Percentiles rank a stretch among this genome's conserved stretches.
Conservation (phyloP, 92 coral and sea anemone species). For the Heliopora coerulea region DNA sequence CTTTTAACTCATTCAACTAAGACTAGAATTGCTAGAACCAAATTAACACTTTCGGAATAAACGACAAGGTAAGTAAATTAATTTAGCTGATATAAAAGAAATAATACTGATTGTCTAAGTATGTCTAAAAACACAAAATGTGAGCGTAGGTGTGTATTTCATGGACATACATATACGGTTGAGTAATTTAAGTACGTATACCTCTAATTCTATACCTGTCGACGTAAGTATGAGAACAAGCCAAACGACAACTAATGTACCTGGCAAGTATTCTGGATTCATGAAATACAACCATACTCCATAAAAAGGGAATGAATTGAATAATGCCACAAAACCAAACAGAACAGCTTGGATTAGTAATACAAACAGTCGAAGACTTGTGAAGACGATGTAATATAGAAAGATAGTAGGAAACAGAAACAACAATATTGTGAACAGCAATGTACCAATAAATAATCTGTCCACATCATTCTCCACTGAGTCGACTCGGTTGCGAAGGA, state of each 20-base stretch:
- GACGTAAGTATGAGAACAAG: no score
- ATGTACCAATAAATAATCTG: slow-evolving; percentile 79
- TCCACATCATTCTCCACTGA: slow-evolving; percentile 86
- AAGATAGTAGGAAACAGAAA: slow-evolving; percentile 89
- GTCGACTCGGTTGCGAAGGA: slow-evolving; percentile 75
- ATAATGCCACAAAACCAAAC: slow-evolving; percentile 33
- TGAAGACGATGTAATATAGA: slow-evolving; percentile 80
- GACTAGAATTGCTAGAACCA: no score
- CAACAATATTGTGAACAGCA: slow-evolving; percentile 78
- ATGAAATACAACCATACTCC: slow-evolving; percentile 52
- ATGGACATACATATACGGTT: no score
- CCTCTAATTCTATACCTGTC: no score
- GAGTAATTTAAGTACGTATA: no score
- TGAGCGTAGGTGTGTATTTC: no score
- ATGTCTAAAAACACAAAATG: no score
- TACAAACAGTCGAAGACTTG: slow-evolving; percentile 67
- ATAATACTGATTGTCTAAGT: no score
- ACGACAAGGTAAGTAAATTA: no score
- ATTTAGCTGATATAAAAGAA: no score
- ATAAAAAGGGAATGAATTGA: slow-evolving; percentile 73
- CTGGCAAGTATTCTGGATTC: slow-evolving; percentile 72
- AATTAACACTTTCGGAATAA: no score
- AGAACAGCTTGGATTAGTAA: slow-evolving; percentile 62
- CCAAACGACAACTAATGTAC: no score
- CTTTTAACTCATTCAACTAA: background rate